Percentiles rank a stretch among this genome's conserved stretches.
These are phyloP conservation scores for Osedax frankpressi DNA, from an alignment of 2,888 invertebrate species.

Conservation along the genomic window DNA sequence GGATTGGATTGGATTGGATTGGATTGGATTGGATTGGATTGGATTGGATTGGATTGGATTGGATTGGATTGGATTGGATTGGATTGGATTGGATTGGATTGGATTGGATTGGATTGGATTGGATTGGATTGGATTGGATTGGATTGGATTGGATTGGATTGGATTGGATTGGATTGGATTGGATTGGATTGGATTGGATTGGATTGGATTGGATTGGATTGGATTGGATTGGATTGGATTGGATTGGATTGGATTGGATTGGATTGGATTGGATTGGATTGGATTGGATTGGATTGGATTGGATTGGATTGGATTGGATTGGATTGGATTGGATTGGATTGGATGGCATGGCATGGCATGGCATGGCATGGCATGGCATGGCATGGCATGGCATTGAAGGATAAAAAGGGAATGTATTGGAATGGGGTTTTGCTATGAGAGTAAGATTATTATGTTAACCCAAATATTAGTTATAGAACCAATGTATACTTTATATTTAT, in stretches of 20 bases:
- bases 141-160: slow-evolving; percentile 4
- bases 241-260: slow-evolving; percentile 4
- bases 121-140: slow-evolving; percentile 4
- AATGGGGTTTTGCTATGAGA: too few relatives aligned
- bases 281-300: slow-evolving; percentile 4
- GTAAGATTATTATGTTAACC: too few relatives aligned
- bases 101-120: slow-evolving; percentile 4
- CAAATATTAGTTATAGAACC: too few relatives aligned
- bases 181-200: slow-evolving; percentile 4
- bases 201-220: slow-evolving; percentile 4
- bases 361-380: too few relatives aligned
- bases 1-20: slow-evolving; percentile 4
- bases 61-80: slow-evolving; percentile 4
- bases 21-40: slow-evolving; percentile 4
- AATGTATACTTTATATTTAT: too few relatives aligned
- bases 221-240: slow-evolving; percentile 4
- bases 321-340: slow-evolving; percentile 4
- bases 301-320: slow-evolving; percentile 4
- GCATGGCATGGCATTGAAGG: too few relatives aligned
- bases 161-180: slow-evolving; percentile 4
- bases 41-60: slow-evolving; percentile 4
- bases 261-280: slow-evolving; percentile 4
- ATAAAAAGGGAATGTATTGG: too few relatives aligned
- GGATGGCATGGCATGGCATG: too few relatives aligned
- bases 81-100: slow-evolving; percentile 4